A percentile compares a stretch with the other conserved stretches of the same genome.
Evolutionary conservation across 92 coral and sea anemone species (phyloP).

Genomic region (Phenganax stokvisi): DNA sequence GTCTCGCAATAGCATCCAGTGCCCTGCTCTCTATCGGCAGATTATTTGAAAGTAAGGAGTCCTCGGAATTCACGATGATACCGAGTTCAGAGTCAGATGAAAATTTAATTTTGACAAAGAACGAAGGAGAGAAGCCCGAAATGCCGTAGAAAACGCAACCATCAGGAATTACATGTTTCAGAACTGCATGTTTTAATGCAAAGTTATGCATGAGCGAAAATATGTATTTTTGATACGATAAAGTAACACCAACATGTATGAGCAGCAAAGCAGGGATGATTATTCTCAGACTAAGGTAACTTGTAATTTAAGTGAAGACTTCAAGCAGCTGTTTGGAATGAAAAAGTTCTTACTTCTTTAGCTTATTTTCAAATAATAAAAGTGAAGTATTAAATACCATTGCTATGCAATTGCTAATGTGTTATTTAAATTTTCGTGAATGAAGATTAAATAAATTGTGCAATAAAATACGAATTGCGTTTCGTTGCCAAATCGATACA

Average conservation of each 20-base stretch:
- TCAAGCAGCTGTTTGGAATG: not conserved
- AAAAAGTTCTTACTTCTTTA: not conserved
- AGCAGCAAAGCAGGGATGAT: too few relatives aligned
- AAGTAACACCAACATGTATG: too few relatives aligned
- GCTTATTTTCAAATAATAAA: not conserved
- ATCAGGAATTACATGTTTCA: not conserved
- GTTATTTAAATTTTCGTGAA: conserved; percentile 22
- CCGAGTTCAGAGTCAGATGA: conserved; percentile 34
- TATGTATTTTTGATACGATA: too few relatives aligned
- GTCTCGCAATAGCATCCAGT: conserved; percentile 96
- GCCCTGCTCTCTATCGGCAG: conserved; percentile 98
- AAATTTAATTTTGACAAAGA: conserved; percentile 19
- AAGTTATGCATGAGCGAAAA: too few relatives aligned
- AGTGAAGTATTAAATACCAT: not conserved
- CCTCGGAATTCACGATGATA: conserved; percentile 73
- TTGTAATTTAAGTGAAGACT: too few relatives aligned
- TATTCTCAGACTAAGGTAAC: too few relatives aligned
- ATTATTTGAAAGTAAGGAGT: conserved; percentile 94
- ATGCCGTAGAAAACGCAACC: conserved; percentile 11
- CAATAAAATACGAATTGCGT: not conserved
- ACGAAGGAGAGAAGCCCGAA: conserved; percentile 16
- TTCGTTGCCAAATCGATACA: too few relatives aligned
- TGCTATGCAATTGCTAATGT: conserved; percentile 15
- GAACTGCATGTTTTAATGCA: too few relatives aligned
- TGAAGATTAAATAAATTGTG: conserved; percentile 14